Conservation (phyloP, 2,888 invertebrate species). For the Diarsia rubi region DNA sequence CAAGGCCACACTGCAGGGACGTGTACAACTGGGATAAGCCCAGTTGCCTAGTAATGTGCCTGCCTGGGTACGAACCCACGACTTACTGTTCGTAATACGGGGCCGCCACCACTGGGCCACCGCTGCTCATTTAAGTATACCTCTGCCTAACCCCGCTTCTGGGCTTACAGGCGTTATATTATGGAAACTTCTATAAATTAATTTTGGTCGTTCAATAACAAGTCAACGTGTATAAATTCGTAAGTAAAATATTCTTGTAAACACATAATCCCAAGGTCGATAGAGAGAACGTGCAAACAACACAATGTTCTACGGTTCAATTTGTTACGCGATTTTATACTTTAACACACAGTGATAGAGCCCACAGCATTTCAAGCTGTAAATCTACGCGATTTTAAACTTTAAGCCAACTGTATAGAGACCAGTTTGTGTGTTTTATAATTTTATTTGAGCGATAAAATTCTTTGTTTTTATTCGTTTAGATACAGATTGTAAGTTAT, state of each 20-base stretch:
- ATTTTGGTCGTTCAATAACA: slow-evolving; percentile 9
- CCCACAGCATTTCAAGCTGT: background rate
- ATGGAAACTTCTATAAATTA: background rate
- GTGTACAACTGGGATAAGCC: too few relatives aligned
- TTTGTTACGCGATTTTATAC: slow-evolving; percentile 2
- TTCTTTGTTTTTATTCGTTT: slow-evolving; percentile 6
- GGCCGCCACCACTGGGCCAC: too few relatives aligned
- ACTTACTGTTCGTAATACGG: too few relatives aligned
- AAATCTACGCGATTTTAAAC: slow-evolving; percentile 6
- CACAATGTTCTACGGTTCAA: background rate
- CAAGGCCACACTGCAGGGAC: too few relatives aligned
- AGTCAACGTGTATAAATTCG: background rate
- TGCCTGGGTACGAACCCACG: too few relatives aligned
- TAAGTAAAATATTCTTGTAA: slow-evolving; percentile 17
- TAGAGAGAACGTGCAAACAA: slow-evolving; percentile 15
- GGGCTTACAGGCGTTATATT: too few relatives aligned
- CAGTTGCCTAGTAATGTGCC: too few relatives aligned
- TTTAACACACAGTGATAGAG: background rate
- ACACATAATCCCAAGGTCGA: slow-evolving; percentile 38
- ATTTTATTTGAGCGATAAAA: slow-evolving; percentile 9
- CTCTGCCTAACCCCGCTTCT: too few relatives aligned
- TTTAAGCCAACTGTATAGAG: background rate
- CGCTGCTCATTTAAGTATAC: too few relatives aligned
- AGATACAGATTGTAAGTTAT: background rate
- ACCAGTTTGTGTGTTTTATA: background rate